Conservation (phyloP, 1,140 invertebrate species). For the Pteromalus puparum region DNA sequence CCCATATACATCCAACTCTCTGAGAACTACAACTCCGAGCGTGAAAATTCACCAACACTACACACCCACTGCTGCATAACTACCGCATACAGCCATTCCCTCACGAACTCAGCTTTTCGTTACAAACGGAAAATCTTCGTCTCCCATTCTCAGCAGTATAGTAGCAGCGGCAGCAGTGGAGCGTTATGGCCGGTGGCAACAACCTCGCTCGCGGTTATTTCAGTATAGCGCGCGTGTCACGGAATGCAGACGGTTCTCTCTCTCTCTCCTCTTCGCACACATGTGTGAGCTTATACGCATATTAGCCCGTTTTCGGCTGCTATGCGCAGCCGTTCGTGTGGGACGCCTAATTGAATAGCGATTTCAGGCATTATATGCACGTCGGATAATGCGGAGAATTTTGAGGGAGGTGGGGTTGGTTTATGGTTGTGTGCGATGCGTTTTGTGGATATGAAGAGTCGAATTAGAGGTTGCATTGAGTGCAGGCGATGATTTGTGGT, state of each 20-base stretch:
- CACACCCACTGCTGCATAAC: too few relatives aligned
- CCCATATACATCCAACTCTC: too few relatives aligned
- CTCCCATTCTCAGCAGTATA: neutral
- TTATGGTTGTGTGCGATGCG: neutral
- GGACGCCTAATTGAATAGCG: conserved; percentile 26
- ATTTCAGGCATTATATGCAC: neutral
- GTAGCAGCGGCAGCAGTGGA: neutral
- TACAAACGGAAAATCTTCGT: conserved; percentile 4
- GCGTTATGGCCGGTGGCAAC: conserved; percentile 61
- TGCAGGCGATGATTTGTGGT: too few relatives aligned
- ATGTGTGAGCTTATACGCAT: neutral
- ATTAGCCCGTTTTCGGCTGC: conserved; percentile 16
- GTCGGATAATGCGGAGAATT: conserved; percentile 3
- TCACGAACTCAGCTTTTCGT: neutral
- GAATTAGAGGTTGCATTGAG: neutral
- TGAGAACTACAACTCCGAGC: neutral
- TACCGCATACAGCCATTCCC: neutral
- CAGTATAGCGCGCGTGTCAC: conserved; percentile 65
- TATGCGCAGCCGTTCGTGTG: neutral
- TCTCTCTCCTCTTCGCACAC: conserved; percentile 12
- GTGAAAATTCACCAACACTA: neutral
- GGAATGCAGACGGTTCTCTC: conserved; percentile 60
- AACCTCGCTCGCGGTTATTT: conserved; percentile 69
- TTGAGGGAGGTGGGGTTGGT: neutral
- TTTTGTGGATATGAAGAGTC: neutral